Evolutionary conservation across 2,888 invertebrate genomes (phyloP).

Genomic region (Drosophila barbarae): DNA sequence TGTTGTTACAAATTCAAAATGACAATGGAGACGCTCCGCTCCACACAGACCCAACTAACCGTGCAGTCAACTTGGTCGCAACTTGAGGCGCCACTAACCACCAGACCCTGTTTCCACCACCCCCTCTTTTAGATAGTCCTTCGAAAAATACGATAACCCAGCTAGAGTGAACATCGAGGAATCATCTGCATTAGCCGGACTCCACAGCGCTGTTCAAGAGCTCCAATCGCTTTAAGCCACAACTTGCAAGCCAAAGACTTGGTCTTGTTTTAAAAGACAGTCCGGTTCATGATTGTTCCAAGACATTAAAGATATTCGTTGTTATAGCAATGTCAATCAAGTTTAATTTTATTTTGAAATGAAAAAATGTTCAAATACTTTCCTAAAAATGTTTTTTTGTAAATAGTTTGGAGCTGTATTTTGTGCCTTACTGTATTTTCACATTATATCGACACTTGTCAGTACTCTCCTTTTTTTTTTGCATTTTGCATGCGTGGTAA

Average conservation of each 20-base stretch:
- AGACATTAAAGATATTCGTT: too few relatives aligned
- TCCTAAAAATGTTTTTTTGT: neutral
- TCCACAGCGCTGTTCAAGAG: slow-evolving; percentile 28
- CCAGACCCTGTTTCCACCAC: neutral
- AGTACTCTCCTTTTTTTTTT: slow-evolving; percentile 4
- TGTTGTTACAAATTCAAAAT: slow-evolving; percentile 75
- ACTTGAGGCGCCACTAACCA: slow-evolving; percentile 38
- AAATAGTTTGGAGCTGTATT: too few relatives aligned
- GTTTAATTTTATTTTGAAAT: too few relatives aligned
- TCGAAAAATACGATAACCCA: slow-evolving; percentile 32
- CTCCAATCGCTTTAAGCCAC: slow-evolving; percentile 27
- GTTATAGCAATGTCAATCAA: too few relatives aligned
- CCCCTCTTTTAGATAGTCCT: neutral
- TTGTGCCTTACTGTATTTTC: slow-evolving; percentile 4
- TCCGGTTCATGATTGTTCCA: neutral
- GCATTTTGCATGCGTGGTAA: slow-evolving; percentile 36
- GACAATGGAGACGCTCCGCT: slow-evolving; percentile 39
- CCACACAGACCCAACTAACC: slow-evolving; percentile 61
- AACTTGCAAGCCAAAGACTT: slow-evolving; percentile 6
- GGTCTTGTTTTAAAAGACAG: neutral
- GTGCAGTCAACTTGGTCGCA: slow-evolving; percentile 46
- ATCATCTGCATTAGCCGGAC: slow-evolving; percentile 41
- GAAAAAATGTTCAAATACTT: neutral
- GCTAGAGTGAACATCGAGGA: slow-evolving; percentile 24
- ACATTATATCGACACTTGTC: slow-evolving; percentile 31